Percentiles rank a stretch among this genome's conserved stretches.
These are phyloP conservation scores for Branchinecta lindahli DNA, from an alignment of 1,140 invertebrate species.

Conservation along the genomic window DNA sequence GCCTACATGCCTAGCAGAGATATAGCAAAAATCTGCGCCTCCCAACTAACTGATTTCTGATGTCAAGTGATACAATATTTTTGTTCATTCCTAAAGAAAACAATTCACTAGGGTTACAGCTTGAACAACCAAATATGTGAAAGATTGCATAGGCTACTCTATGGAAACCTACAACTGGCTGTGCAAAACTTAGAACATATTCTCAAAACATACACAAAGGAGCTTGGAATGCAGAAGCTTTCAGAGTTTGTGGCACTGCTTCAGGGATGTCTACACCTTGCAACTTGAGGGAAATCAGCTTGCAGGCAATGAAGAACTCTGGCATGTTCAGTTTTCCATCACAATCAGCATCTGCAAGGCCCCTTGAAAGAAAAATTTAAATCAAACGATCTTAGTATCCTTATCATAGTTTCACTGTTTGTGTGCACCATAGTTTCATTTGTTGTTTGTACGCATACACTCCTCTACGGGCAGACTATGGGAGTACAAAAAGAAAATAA, in stretches of 20 bases:
- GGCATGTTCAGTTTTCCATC: constrained; percentile 93
- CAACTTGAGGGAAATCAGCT: constrained; percentile 86
- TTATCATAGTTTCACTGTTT: neutral
- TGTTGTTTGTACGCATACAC: constrained; percentile 1
- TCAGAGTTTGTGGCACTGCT: constrained; percentile 55
- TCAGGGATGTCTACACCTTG: constrained; percentile 79
- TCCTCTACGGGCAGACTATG: neutral
- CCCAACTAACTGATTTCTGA: too few species aligned
- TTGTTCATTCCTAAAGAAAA: too few species aligned
- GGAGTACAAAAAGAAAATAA: too few species aligned
- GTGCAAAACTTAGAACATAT: too few species aligned
- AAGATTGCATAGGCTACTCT: too few species aligned
- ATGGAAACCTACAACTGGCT: too few species aligned
- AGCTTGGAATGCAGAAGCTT: constrained; percentile 14
- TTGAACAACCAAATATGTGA: too few species aligned
- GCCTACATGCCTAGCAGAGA: too few species aligned
- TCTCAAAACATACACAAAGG: too few species aligned
- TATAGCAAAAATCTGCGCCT: too few species aligned
- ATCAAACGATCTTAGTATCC: constrained; percentile 8
- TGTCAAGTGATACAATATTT: too few species aligned
- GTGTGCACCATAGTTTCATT: neutral
- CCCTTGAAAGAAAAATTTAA: constrained; percentile 41
- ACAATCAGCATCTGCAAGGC: constrained; percentile 79
- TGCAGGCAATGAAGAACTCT: constrained; percentile 95
- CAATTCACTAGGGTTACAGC: too few species aligned